Conservation (phyloP, 2,113 vertebrate genomes). For the Fregata magnificens region DNA sequence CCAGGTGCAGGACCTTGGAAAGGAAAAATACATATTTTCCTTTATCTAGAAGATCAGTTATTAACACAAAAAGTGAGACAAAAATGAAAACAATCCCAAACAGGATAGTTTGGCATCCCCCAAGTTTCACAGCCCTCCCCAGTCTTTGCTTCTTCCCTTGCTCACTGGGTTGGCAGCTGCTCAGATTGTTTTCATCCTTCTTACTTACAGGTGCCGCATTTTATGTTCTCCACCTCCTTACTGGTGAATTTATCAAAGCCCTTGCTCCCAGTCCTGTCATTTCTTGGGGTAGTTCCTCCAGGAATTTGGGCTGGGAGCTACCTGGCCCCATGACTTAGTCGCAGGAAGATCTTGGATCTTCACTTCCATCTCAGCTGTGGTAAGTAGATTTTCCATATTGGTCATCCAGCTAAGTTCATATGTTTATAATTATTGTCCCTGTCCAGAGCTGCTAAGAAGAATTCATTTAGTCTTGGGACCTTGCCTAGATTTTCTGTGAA, state of each 20-base stretch:
- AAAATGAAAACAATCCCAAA: neutral
- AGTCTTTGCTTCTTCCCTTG: neutral
- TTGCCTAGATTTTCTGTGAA: neutral
- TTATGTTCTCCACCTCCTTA: neutral
- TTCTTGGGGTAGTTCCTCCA: neutral
- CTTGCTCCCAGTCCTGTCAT: neutral
- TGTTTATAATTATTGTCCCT: neutral
- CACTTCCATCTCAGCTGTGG: neutral
- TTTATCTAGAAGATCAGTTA: neutral
- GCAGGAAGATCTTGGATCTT: neutral
- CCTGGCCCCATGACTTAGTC: neutral
- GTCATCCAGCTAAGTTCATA: neutral
- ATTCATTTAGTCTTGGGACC: neutral
- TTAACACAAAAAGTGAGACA: neutral
- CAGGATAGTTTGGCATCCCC: fast-evolving
- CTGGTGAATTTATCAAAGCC: neutral
- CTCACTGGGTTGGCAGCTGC: neutral
- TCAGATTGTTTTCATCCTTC: neutral
- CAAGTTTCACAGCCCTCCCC: neutral
- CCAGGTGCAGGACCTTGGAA: too few relatives aligned
- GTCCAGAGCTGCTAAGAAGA: neutral
- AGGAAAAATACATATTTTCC: too few relatives aligned
- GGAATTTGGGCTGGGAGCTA: neutral
- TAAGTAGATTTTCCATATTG: neutral
- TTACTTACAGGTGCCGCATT: neutral